Evolutionary conservation across 2,888 invertebrate species (phyloP).

Genomic region (Eremobia ochroleuca): DNA sequence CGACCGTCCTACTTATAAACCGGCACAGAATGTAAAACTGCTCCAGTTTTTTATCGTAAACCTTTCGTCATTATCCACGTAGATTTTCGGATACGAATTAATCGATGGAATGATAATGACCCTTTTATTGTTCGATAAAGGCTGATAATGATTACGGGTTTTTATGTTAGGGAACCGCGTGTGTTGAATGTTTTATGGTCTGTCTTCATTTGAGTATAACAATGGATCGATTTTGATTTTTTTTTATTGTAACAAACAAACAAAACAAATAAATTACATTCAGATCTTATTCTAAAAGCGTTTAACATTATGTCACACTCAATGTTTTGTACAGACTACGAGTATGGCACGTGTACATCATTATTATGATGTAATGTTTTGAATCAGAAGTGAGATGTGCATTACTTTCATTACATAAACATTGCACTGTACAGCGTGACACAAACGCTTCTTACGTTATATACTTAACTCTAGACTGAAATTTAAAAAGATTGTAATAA

Average conservation of each 20-base stretch:
- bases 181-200: background rate
- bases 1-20: background rate
- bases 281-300: background rate
- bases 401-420: too few species aligned
- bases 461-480: too few species aligned
- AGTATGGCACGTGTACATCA: too few species aligned
- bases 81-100: conserved; percentile 1
- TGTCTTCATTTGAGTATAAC: background rate
- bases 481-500: too few species aligned
- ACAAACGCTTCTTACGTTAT: too few species aligned
- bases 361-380: too few species aligned
- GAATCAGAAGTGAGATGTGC: too few species aligned
- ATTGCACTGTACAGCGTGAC: too few species aligned
- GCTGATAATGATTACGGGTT: background rate
- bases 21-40: background rate
- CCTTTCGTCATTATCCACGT: conserved; percentile 2
- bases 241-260: too few species aligned
- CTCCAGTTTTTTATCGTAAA: conserved; percentile 19
- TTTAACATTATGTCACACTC: background rate
- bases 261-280: background rate
- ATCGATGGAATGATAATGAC: conserved; percentile 23
- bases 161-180: background rate
- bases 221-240: background rate
- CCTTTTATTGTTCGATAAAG: conserved; percentile 16
- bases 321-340: too few species aligned